phyloP scores from a whole-genome alignment of 2,113 vertebrate species.

The Marmota monax region DNA sequence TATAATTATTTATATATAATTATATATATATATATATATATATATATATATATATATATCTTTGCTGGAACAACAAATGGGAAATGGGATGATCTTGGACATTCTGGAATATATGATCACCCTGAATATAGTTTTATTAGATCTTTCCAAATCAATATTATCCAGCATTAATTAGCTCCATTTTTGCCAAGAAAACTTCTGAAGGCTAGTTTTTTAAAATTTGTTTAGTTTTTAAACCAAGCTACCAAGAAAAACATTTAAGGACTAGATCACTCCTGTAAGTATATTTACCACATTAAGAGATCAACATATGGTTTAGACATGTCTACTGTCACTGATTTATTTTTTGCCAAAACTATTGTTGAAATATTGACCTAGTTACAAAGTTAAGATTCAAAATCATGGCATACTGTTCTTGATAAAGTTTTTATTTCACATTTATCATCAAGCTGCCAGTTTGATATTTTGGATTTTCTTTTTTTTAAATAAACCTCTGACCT shows the following conservation, averaged over 20 bases:
- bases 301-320: neutral
- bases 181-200: slow-evolving; percentile 17
- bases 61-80: neutral
- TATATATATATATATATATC: no score
- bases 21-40: no score
- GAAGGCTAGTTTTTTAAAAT: neutral
- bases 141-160: neutral
- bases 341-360: neutral
- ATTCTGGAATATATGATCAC: neutral
- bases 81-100: neutral
- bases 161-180: neutral
- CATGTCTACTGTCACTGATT: neutral
- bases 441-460: neutral
- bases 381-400: neutral
- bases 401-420: neutral
- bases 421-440: slow-evolving; percentile 19
- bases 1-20: no score
- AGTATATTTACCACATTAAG: neutral
- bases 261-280: neutral
- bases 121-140: neutral
- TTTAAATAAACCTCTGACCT: slow-evolving; percentile 55
- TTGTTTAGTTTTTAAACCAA: slow-evolving; percentile 41
- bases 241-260: neutral
- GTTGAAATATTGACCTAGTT: neutral
- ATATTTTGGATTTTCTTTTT: slow-evolving; percentile 2